These are phyloP conservation scores for Laupala kohalensis DNA, from an alignment of 1,140 invertebrate species.

Conservation along the genomic window DNA sequence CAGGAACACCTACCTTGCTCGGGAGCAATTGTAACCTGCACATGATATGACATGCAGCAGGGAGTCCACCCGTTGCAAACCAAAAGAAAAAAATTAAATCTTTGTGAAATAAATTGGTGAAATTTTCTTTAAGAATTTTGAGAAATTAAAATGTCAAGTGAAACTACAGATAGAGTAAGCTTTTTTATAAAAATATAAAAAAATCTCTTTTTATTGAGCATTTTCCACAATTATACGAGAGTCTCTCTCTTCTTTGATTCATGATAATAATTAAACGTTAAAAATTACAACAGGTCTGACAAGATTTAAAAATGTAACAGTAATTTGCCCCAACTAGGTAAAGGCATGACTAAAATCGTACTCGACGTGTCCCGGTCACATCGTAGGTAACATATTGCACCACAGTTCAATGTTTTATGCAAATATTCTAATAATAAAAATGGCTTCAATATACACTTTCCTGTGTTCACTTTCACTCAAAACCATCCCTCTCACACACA, in stretches of 20 bases:
- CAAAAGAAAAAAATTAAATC: neutral
- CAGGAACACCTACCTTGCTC: slow-evolving; percentile 28
- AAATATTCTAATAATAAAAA: neutral
- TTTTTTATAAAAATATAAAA: slow-evolving; percentile 16
- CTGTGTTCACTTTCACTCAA: slow-evolving; percentile 15
- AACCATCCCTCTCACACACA: slow-evolving; percentile 6
- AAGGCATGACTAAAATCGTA: neutral
- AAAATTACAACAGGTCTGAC: neutral
- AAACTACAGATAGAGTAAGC: neutral
- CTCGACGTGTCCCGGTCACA: neutral
- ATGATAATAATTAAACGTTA: neutral
- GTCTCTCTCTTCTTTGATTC: neutral
- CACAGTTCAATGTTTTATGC: neutral
- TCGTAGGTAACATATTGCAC: slow-evolving; percentile 9
- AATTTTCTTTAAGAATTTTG: neutral
- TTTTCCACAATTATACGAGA: slow-evolving; percentile 13
- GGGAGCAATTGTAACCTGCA: neutral
- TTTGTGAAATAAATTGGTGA: neutral
- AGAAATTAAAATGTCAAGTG: neutral
- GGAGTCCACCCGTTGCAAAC: neutral
- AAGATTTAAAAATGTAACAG: neutral
- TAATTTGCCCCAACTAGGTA: neutral
- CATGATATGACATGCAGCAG: neutral
- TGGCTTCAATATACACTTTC: neutral
- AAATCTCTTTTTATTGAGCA: slow-evolving; percentile 16